Conservation (phyloP, 2,888 invertebrate species). For the Icerya purchasi region DNA sequence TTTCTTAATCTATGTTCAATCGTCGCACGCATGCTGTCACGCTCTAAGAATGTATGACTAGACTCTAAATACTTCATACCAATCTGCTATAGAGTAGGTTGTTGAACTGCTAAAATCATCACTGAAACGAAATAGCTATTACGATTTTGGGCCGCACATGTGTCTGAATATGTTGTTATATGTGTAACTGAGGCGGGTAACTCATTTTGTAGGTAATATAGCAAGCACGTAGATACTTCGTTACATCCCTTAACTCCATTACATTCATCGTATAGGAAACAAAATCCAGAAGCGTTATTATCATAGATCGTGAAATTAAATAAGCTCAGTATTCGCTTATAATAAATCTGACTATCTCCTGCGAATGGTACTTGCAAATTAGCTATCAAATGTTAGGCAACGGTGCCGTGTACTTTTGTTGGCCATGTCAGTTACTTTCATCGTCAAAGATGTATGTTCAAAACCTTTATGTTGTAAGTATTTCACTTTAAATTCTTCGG, state of each 20-base stretch:
- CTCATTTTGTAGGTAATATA: neutral
- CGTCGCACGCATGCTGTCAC: neutral
- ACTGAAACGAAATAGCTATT: neutral
- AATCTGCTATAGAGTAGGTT: neutral
- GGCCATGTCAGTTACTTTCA: too few relatives aligned
- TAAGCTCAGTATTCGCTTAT: too few relatives aligned
- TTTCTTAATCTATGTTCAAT: too few relatives aligned
- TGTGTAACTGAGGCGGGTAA: neutral
- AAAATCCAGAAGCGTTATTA: too few relatives aligned
- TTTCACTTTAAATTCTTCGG: too few relatives aligned
- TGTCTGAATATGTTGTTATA: conserved; percentile 3
- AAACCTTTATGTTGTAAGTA: too few relatives aligned
- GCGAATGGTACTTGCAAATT: too few relatives aligned
- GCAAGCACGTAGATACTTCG: neutral
- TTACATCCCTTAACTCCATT: neutral
- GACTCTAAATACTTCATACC: neutral
- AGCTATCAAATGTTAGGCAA: too few relatives aligned
- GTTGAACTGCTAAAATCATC: conserved; percentile 1
- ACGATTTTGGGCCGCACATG: neutral
- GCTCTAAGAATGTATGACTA: conserved; percentile 1
- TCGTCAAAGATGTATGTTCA: too few relatives aligned
- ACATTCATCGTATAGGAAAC: neutral
- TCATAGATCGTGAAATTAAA: too few relatives aligned
- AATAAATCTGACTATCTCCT: too few relatives aligned
- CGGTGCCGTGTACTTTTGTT: too few relatives aligned